These are phyloP conservation scores for Papilio demoleus DNA, from an alignment of 2,888 invertebrate species.

Conservation along the genomic window DNA sequence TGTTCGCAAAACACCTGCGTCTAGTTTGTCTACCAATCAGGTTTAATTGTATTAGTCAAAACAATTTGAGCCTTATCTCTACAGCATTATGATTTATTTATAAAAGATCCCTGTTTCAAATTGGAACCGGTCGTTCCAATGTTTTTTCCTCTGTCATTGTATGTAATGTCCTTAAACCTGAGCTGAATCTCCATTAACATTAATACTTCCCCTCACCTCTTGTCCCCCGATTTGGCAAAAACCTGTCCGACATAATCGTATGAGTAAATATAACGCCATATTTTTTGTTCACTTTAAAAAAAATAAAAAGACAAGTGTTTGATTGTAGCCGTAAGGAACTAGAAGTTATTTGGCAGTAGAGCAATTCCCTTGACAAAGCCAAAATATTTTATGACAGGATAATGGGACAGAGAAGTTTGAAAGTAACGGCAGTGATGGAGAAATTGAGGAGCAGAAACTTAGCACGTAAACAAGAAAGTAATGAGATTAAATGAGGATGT, in stretches of 20 bases:
- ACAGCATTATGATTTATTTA: not conserved
- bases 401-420: no score
- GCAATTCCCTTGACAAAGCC: no score
- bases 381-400: no score
- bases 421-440: no score
- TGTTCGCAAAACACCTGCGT: constrained; percentile 15
- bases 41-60: not conserved
- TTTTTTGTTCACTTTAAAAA: not conserved
- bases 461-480: no score
- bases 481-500: no score
- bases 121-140: constrained; percentile 19
- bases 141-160: constrained; percentile 32
- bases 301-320: no score
- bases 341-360: no score
- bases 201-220: not conserved
- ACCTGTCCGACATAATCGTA: no score
- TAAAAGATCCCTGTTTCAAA: not conserved
- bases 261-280: not conserved
- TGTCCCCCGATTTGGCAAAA: not conserved
- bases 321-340: no score
- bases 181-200: constrained; percentile 24
- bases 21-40: constrained; percentile 3
- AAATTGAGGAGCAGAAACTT: no score
- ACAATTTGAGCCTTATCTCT: not conserved
- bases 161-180: constrained; percentile 18